Evolutionary conservation across 1,140 invertebrate species (phyloP).

Genomic region (Drosophila kurseongensis): DNA sequence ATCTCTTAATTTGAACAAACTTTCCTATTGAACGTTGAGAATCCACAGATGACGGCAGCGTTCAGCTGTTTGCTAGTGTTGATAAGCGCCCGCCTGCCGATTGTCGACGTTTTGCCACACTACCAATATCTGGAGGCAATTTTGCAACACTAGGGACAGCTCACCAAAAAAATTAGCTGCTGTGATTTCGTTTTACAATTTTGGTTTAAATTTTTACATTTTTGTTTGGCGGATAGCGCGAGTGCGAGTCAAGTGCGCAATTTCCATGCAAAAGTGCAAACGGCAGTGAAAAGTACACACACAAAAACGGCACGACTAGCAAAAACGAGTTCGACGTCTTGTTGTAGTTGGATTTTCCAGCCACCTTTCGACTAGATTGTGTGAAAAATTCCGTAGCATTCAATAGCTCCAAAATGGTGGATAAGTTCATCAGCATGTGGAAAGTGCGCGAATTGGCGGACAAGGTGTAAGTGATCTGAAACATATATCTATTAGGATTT

Average conservation of each 20-base stretch:
- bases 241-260: conserved; percentile 14
- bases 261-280: conserved; percentile 26
- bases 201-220: conserved; percentile 75
- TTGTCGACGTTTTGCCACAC: background rate
- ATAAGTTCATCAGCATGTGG: conserved; percentile 94
- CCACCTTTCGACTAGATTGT: conserved; percentile 67
- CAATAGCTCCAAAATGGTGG: conserved; percentile 84
- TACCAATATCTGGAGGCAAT: background rate
- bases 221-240: conserved; percentile 55
- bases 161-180: conserved; percentile 73
- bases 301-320: conserved; percentile 24
- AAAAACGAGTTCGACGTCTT: conserved; percentile 57
- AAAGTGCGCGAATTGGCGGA: conserved; percentile 97
- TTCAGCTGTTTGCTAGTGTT: conserved; percentile 2
- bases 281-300: conserved; percentile 2
- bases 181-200: conserved; percentile 73
- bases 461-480: conserved; percentile 93
- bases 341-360: conserved; percentile 50
- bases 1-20: conserved; percentile 30
- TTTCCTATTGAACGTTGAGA: conserved; percentile 57
- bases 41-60: conserved; percentile 62
- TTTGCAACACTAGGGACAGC: conserved; percentile 50
- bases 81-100: background rate
- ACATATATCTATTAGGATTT: conserved; percentile 9
- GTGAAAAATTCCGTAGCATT: conserved; percentile 77